Evolutionary conservation across 2,888 invertebrate species (phyloP).

Genomic region (Selenia dentaria): DNA sequence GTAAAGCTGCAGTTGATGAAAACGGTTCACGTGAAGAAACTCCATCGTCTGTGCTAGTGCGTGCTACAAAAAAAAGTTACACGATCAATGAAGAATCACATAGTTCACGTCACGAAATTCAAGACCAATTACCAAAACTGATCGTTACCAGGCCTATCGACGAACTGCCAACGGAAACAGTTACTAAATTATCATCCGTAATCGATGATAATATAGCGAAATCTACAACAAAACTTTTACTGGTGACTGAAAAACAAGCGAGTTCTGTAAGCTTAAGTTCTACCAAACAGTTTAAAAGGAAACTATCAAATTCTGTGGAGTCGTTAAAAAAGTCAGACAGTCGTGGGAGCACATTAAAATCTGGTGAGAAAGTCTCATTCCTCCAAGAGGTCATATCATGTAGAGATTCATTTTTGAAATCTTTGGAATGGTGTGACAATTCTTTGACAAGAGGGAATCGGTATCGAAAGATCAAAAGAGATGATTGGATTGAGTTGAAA

Average conservation of each 20-base stretch:
- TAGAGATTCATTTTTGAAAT: constrained; percentile 73
- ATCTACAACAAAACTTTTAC: constrained; percentile 60
- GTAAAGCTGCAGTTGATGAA: constrained; percentile 42
- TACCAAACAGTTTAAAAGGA: constrained; percentile 34
- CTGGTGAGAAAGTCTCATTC: constrained; percentile 78
- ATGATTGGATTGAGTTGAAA: constrained; percentile 72
- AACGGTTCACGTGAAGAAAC: constrained; percentile 50
- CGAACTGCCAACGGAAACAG: constrained; percentile 32
- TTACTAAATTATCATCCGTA: constrained; percentile 41
- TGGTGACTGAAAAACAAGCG: constrained; percentile 56
- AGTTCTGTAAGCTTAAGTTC: constrained; percentile 43
- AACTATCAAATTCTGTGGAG: constrained; percentile 32
- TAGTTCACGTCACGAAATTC: constrained; percentile 22
- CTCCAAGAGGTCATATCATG: constrained; percentile 73
- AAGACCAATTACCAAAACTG: constrained; percentile 38
- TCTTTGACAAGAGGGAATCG: constrained; percentile 73
- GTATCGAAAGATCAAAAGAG: constrained; percentile 64
- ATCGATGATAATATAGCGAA: constrained; percentile 53
- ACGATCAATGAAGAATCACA: constrained; percentile 48
- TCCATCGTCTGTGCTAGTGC: constrained; percentile 59
- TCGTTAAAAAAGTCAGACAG: constrained; percentile 47
- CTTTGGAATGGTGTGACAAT: constrained; percentile 80
- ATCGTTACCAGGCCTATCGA: constrained; percentile 42
- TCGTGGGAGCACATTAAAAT: constrained; percentile 58
- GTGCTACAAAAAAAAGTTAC: constrained; percentile 62